These are phyloP conservation scores for Cyprinodon brontotheroides DNA, from an alignment of 2,113 vertebrate species.

Conservation along the genomic window DNA sequence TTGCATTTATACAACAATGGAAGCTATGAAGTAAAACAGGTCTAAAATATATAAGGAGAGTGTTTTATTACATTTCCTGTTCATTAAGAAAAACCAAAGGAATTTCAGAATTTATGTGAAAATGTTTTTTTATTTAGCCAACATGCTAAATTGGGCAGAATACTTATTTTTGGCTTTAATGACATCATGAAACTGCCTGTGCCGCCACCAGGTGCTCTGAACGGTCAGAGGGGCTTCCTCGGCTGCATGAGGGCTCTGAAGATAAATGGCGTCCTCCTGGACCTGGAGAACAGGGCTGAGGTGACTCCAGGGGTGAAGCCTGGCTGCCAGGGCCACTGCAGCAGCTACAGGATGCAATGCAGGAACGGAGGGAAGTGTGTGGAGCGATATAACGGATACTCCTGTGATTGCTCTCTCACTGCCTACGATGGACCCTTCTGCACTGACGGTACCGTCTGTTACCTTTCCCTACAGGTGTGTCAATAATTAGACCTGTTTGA, in stretches of 20 bases:
- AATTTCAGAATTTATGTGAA: too few relatives aligned
- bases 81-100: not conserved
- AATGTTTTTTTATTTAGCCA: too few relatives aligned
- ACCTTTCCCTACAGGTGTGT: not conserved
- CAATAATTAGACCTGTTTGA: not conserved
- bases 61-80: not conserved
- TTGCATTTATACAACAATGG: too few relatives aligned
- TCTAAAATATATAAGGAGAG: not conserved
- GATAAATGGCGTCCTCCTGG: slow-evolving; percentile 90
- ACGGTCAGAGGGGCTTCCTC: slow-evolving; percentile 91
- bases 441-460: slow-evolving; percentile 83
- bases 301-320: slow-evolving; percentile 88
- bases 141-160: too few relatives aligned
- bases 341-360: slow-evolving; percentile 88
- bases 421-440: slow-evolving; percentile 93
- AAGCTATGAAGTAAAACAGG: not conserved
- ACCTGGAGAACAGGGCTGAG: slow-evolving; percentile 89
- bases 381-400: slow-evolving; percentile 92
- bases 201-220: slow-evolving; percentile 85
- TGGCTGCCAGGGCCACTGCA: slow-evolving; percentile 93
- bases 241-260: slow-evolving; percentile 93
- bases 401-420: slow-evolving; percentile 90
- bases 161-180: not conserved
- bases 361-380: slow-evolving; percentile 91
- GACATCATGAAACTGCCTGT: not conserved